A percentile compares a stretch with the other conserved stretches of the same genome.
phyloP scores from a whole-genome alignment of 2,888 invertebrate genomes.

The Hydroisotoma schaefferi region DNA sequence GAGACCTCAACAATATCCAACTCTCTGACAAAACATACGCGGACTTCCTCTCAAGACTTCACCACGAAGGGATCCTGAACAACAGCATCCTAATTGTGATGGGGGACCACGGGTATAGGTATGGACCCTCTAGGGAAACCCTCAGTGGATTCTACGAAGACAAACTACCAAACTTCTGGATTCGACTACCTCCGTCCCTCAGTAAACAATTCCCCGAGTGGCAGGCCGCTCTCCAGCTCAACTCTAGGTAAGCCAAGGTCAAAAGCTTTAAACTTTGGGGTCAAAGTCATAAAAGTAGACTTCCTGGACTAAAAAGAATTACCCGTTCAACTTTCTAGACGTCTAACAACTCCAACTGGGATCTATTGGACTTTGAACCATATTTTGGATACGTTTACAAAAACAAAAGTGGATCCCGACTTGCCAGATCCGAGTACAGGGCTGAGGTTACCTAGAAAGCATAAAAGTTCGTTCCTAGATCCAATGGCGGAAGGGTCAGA shows the following conservation, averaged over 20 bases:
- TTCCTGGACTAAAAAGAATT: background rate
- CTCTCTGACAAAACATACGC: slow-evolving; percentile 18
- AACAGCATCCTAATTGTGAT: slow-evolving; percentile 66
- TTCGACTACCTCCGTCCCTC: slow-evolving; percentile 65
- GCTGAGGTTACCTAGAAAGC: background rate
- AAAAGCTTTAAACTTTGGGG: background rate
- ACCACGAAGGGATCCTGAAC: slow-evolving; percentile 58
- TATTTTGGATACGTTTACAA: slow-evolving; percentile 13
- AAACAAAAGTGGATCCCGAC: background rate
- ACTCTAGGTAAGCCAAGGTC: slow-evolving; percentile 14
- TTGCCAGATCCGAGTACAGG: background rate
- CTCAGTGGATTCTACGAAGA: slow-evolving; percentile 73
- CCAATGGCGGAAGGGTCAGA: background rate
- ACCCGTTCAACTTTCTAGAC: slow-evolving; percentile 7
- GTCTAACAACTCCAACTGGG: slow-evolving; percentile 22
- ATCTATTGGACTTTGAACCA: slow-evolving; percentile 19
- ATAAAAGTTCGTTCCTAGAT: background rate
- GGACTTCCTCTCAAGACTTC: slow-evolving; percentile 51
- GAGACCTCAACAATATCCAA: background rate
- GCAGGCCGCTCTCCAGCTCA: slow-evolving; percentile 11
- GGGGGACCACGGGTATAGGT: slow-evolving; percentile 75
- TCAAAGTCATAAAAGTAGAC: background rate
- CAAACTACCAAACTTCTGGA: slow-evolving; percentile 67
- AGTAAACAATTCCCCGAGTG: slow-evolving; percentile 5
- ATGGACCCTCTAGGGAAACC: slow-evolving; percentile 64